Conservation (phyloP, 2,797 vertebrate species). For the Sebastolobus alascanus region DNA sequence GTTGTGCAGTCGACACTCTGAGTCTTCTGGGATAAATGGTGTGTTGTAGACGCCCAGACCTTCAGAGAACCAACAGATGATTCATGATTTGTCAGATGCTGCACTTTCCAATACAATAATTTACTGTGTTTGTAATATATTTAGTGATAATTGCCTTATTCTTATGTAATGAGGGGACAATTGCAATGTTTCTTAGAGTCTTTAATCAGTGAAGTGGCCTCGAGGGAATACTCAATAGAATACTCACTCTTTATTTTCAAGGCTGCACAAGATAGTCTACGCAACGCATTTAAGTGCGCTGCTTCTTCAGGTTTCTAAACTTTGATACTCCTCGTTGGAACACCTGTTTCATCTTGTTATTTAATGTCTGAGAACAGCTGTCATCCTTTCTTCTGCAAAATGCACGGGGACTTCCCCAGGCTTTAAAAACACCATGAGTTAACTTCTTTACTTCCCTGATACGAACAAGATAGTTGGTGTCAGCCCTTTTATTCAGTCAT, state of each 20-base stretch:
- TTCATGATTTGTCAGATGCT: background rate
- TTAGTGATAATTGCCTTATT: background rate
- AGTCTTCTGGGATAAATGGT: constrained; percentile 23
- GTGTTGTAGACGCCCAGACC: constrained; percentile 14
- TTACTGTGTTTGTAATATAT: background rate
- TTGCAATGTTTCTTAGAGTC: background rate
- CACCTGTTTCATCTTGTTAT: background rate
- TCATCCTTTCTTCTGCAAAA: background rate
- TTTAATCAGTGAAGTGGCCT: constrained; percentile 2
- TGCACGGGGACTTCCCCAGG: background rate
- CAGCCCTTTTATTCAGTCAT: background rate
- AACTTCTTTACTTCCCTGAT: background rate
- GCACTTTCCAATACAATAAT: background rate
- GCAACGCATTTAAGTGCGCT: background rate
- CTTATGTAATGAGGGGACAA: background rate
- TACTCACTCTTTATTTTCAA: background rate
- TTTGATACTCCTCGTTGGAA: too few relatives aligned
- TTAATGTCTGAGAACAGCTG: constrained; percentile 13
- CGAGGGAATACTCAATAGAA: background rate
- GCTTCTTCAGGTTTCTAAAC: background rate
- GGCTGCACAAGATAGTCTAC: background rate
- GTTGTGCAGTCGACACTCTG: constrained; percentile 5
- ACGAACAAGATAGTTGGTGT: background rate
- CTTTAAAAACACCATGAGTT: background rate
- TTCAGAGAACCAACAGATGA: background rate